Evolutionary conservation across 1,140 invertebrate species (phyloP).

Genomic region (Maconellicoccus hirsutus): DNA sequence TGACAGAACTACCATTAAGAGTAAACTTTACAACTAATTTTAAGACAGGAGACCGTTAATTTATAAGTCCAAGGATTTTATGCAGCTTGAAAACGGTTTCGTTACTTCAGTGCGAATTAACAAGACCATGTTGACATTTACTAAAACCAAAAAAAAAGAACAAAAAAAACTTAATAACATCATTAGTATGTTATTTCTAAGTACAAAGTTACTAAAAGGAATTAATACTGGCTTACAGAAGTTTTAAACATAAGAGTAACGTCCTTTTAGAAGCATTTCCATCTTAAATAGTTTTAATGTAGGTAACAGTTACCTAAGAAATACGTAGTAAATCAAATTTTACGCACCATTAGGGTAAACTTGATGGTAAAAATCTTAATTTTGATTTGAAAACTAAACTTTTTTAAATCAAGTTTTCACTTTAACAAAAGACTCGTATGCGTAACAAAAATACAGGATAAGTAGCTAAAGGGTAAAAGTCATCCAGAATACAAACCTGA

Average conservation of each 20-base stretch:
- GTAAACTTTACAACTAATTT: slow-evolving; percentile 5
- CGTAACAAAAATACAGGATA: too few relatives aligned
- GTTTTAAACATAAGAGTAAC: background rate
- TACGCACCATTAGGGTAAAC: too few relatives aligned
- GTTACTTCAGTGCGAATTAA: background rate
- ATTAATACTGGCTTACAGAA: background rate
- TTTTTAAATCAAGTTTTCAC: too few relatives aligned
- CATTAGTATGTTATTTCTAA: background rate
- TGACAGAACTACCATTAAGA: background rate
- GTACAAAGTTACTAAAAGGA: background rate
- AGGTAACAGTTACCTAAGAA: too few relatives aligned
- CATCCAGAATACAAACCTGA: too few relatives aligned
- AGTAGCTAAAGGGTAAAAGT: too few relatives aligned
- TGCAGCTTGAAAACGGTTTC: background rate
- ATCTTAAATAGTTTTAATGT: too few relatives aligned
- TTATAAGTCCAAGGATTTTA: background rate
- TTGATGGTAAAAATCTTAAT: too few relatives aligned
- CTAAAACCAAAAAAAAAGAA: background rate
- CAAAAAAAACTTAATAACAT: background rate
- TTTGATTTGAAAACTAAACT: too few relatives aligned
- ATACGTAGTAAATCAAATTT: too few relatives aligned
- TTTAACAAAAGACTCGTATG: too few relatives aligned
- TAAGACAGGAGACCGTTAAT: background rate
- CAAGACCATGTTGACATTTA: background rate
- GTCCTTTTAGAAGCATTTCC: too few relatives aligned